Base-by-base conservation (phyloP, 2,888 invertebrate species). In the Eristalinus sepulchralis region DNA sequence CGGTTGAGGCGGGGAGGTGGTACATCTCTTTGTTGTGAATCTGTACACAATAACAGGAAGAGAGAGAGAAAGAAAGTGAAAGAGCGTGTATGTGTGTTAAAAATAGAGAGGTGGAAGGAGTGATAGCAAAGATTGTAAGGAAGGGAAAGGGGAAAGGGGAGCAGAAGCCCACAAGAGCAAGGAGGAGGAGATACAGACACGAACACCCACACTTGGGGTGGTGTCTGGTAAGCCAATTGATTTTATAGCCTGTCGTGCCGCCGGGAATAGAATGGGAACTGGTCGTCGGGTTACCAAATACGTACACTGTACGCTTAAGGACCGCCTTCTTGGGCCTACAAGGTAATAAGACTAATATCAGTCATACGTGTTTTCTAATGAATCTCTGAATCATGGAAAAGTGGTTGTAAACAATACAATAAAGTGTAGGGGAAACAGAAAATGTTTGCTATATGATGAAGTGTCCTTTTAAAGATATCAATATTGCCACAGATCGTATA, bases 31-130 rank as follows among this genome's bases (percentile, higher is more conserved):
- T 20, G 22, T 62, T 34, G n/a, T 47, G 31, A 71, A 27, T 66
- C 47, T 39, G 57, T 57, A 57, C 57, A 57, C 57, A 57, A 57
- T 22, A 57, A 57, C 57, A 57, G 57, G 57, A 57, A 57, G 57
- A 57, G 24, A 13, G 24, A 24, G 24, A 22, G 11, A 57, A 4
- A 27, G 24, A 24, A 22, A 22, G 20, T 22, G 55, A 6, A n/a
- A 57, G 24, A 57, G 24, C 11, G 24, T 4, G 13, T 47, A 24
- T 24, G 5, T 57, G 9, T 57, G 20, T 55, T 20, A 11, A 57
- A 24, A n/a, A 13, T 9, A 57, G 11, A 47, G 47, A 6, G n/a
- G 17, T 5, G 17, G 47, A 47, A 8, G 8, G 47, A 6, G 17
- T 17, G 47, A n/a, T 39, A 5, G n/a, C 39, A 47, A 17, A 47